Evolutionary conservation across 2,888 invertebrate species (phyloP), one percentile per base, ranked within the genome.

Genomic region (Drosophila anceps): DNA sequence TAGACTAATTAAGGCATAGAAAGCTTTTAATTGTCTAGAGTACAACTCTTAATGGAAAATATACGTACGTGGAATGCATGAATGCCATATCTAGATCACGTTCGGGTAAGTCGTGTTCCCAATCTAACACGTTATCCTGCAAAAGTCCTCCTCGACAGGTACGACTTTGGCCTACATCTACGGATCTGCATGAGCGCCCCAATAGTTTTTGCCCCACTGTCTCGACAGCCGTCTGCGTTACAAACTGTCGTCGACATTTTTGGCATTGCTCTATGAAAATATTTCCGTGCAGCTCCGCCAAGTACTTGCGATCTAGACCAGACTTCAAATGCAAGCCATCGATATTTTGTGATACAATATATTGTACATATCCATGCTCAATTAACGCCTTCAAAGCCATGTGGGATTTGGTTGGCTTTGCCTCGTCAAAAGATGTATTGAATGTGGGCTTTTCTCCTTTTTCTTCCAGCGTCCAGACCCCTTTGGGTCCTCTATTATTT

Each of bases 261-360:
- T 85, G 85, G 92, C 99, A 99, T 91, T 98, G 96, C 92, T 98
- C 98, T 37, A 97, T 95, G 93, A 98, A 99, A 96, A 99, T 98
- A 93, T 99, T 99, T 2, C 99, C 99, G 94, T 99, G 99, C 53
- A 99, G 94, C 93, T 99, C 99, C 12, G 98, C 95, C 72, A 99
- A 93, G 90, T 96, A 94, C 83, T 96, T 95, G 69, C 98, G 94
- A 0, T 95, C 94, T 71, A 99, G 93, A 5, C 99, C 99, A 9
- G 98, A 98, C 86, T 97, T 95, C 61, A 99, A 93, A 93, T 99
- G 99, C 55, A 99, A 94, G 0, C 99, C 99, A 94, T 99, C 99
- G 82, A 99, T 98, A 93, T 99, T 99, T 93, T 99, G 99, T 90
- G 98, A 98, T 27, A 99, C 95, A 37, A 99, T 95, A 91, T 96